Evolutionary conservation across 2,888 invertebrate genomes (phyloP), one percentile per base, ranked within the genome.

Genomic region (Oscheius sp.): DNA sequence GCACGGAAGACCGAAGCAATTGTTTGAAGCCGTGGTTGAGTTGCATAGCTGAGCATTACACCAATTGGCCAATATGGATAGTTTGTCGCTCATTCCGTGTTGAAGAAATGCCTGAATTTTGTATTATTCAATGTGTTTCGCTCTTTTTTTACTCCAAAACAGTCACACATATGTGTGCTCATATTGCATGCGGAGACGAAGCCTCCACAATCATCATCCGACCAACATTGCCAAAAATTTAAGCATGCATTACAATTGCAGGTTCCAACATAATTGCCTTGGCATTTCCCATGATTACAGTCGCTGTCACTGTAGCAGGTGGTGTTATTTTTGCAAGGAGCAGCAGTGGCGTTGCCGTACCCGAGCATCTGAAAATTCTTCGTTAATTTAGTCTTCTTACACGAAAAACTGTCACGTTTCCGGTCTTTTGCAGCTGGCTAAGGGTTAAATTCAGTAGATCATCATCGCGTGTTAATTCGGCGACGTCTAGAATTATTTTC

Each of bases 211-310:
- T 67, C 67, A 24, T 24, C 36, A 24, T 67, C 49, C 22, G 57
- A 44, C 12, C 26, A 38, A 17, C 67, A 67, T 47, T 41, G 30
- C 64, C 64, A 64, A 22, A 33, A 64, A 44, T 64, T 64, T 17
- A 64, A n/a, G 20, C 64, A 64, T 38, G 51, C 38, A 32, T 64
- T 64, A 51, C 64, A 64, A 24, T 64, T 64, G 51, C 64, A 64
- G 5, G 64, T 64, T n/a, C 49, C 67, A 3, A 67, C 26, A 26
- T 47, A 57, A 28, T 45, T 32, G 6, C 67, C 67, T 2, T 26
- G 3, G 32, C 67, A 67, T 9, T 20, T 17, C 32, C 67, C 67
- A 33, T 59, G 59, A 24, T 67, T 41, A 20, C 67, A 67, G 24
- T 67, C 67, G 9, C 9, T 28, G 59, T 67, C 41, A 4, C 32